Conservation (phyloP, 2,113 vertebrate species). For the Aegithalos caudatus region DNA sequence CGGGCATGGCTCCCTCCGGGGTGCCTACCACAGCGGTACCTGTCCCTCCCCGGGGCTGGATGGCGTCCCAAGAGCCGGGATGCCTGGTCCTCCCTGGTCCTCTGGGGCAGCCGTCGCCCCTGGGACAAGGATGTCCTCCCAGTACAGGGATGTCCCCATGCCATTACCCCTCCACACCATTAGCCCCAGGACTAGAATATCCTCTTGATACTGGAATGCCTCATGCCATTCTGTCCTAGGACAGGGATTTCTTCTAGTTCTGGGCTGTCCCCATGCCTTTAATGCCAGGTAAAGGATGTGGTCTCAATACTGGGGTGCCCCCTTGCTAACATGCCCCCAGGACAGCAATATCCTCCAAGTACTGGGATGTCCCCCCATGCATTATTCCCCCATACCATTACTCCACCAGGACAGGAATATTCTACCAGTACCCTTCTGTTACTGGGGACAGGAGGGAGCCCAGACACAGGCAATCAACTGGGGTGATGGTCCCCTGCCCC, state of each 20-base stretch:
- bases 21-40: not conserved
- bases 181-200: not conserved
- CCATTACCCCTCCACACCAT: not conserved
- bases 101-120: too few species aligned
- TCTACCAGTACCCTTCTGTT: not conserved
- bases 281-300: not conserved
- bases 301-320: too few species aligned
- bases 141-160: not conserved
- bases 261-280: not conserved
- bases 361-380: not conserved
- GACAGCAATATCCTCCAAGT: not conserved
- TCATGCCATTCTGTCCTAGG: not conserved
- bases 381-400: not conserved
- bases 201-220: not conserved
- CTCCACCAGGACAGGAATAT: not conserved
- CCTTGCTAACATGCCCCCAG: not conserved
- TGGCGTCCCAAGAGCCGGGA: not conserved
- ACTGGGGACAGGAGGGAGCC: not conserved
- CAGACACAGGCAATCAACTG: rapidly evolving
- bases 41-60: not conserved
- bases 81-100: not conserved
- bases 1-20: not conserved
- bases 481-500: not conserved
- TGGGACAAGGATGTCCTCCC: not conserved
- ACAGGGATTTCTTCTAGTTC: not conserved